These are phyloP conservation scores for Anneissia japonica DNA, from an alignment of 35 echinoderm and acorn worm species.

Conservation along the genomic window DNA sequence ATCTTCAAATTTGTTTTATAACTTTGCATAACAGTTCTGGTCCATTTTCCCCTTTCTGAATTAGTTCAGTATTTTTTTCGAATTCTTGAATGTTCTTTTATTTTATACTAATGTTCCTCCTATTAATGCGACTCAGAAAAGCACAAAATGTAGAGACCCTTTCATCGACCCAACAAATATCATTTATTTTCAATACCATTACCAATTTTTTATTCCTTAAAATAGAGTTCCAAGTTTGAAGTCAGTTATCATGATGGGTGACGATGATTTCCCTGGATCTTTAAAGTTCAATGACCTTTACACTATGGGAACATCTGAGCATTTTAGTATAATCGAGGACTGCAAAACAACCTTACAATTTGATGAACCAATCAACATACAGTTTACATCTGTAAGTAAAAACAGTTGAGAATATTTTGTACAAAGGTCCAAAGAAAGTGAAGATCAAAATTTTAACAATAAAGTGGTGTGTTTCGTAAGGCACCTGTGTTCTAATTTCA, in stretches of 20 bases:
- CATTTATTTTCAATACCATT: no score
- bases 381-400: conserved; percentile 74
- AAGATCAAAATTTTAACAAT: conserved; percentile 14
- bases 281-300: conserved; percentile 54
- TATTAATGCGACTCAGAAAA: no score
- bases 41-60: no score
- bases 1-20: no score
- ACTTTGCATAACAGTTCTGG: no score
- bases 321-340: conserved; percentile 22
- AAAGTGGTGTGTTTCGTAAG: no score
- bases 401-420: background rate
- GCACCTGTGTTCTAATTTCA: no score
- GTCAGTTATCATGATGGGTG: conserved; percentile 64
- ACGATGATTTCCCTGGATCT: conserved; percentile 41
- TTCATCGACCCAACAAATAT: no score
- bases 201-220: background rate
- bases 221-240: conserved; percentile 54
- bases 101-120: no score
- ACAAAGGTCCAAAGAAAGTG: background rate
- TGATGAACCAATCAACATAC: conserved; percentile 64
- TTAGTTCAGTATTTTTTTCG: no score
- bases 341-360: conserved; percentile 28
- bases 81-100: no score
- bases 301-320: conserved; percentile 31
- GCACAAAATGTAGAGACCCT: no score